Conservation (phyloP, 1,140 invertebrate species). For the Pseudobourletiella spinata region DNA sequence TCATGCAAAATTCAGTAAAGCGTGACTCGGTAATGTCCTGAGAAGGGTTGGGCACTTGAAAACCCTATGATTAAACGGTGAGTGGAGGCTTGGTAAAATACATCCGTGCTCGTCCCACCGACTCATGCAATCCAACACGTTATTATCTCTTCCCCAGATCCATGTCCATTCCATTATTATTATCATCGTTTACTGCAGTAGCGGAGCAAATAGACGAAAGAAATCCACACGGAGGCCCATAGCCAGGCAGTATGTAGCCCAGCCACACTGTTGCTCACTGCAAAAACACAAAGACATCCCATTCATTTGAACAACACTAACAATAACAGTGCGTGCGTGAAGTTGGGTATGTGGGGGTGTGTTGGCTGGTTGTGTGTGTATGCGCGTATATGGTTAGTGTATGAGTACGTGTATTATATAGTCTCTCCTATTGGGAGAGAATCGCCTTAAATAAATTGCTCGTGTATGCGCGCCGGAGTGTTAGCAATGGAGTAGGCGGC, state of each 20-base stretch:
- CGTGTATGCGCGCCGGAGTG: too few species aligned
- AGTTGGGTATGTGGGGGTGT: too few species aligned
- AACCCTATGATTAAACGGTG: constrained; percentile 26
- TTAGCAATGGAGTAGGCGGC: too few species aligned
- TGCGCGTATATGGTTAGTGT: too few species aligned
- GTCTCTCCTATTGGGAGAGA: too few species aligned
- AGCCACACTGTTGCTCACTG: too few species aligned
- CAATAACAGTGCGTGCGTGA: constrained; percentile 6
- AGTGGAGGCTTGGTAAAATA: constrained; percentile 9
- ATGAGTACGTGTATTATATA: too few species aligned
- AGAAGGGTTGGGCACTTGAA: constrained; percentile 30
- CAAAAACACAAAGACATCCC: background rate
- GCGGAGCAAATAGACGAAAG: background rate
- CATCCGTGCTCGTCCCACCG: background rate
- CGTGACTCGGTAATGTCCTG: constrained; percentile 30
- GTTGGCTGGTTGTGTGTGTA: too few species aligned
- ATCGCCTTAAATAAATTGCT: too few species aligned
- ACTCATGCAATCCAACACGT: constrained; percentile 28
- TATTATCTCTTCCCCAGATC: constrained; percentile 14
- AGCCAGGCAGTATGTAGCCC: too few species aligned
- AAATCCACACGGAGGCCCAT: too few species aligned
- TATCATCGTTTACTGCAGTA: background rate
- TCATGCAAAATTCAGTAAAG: constrained; percentile 26
- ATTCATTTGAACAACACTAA: constrained; percentile 13
- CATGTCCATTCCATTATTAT: constrained; percentile 2